A percentile compares a stretch with the other conserved stretches of the same genome.
These are phyloP conservation scores for Callipepla californica DNA, from an alignment of 2,113 vertebrate genomes.

Conservation along the genomic window DNA sequence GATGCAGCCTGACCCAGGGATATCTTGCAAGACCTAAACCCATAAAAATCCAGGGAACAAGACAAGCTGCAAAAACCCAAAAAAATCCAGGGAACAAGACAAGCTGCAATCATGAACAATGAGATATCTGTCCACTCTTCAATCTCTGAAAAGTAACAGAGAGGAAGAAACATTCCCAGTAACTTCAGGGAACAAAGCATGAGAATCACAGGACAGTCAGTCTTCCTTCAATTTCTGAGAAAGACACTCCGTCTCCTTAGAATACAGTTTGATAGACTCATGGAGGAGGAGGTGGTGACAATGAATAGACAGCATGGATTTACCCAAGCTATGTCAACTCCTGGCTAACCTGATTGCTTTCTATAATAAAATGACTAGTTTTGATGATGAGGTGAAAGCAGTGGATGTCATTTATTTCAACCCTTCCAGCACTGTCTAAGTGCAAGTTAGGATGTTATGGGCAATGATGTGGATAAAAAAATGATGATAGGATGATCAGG, in stretches of 20 bases:
- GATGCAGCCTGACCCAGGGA: neutral
- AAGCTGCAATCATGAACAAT: neutral
- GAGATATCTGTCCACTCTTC: neutral
- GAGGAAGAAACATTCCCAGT: neutral
- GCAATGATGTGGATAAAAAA: neutral
- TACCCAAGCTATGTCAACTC: neutral
- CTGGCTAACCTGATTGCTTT: neutral
- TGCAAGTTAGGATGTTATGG: neutral
- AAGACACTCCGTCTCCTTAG: neutral
- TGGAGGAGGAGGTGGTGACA: neutral
- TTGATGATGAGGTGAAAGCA: neutral
- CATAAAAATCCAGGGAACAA: neutral
- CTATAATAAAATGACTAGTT: neutral
- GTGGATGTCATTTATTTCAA: neutral
- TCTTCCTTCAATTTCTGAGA: neutral
- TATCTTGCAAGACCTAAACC: neutral
- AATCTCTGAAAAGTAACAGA: neutral
- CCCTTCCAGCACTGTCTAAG: neutral
- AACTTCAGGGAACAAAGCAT: neutral
- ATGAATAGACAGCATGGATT: neutral
- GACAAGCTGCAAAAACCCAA: too few species aligned
- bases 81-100: neutral
- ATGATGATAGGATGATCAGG: neutral
- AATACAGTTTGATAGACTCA: neutral
- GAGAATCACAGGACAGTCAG: neutral